Evolutionary conservation across 2,113 vertebrate genomes (phyloP).

Genomic region (Megaleporinus macrocephalus): DNA sequence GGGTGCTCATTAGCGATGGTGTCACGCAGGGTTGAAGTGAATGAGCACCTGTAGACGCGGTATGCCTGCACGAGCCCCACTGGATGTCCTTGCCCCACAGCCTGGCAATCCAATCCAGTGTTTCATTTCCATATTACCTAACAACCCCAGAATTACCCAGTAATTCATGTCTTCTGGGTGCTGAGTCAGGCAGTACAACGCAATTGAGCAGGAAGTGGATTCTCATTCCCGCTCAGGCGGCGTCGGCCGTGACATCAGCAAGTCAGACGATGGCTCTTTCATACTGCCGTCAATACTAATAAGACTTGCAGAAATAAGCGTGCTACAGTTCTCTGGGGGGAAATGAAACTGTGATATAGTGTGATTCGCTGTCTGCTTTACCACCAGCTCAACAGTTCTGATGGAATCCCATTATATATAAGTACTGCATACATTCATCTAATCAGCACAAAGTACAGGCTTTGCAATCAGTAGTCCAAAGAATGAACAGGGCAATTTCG

Average conservation of each 20-base stretch:
- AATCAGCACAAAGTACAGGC: not conserved
- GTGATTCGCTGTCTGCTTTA: not conserved
- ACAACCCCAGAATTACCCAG: not conserved
- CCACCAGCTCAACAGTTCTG: not conserved
- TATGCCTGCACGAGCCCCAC: not conserved
- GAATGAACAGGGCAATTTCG: too few relatives aligned
- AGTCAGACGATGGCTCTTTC: not conserved
- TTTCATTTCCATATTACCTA: not conserved
- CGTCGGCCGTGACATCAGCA: not conserved
- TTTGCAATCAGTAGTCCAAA: too few relatives aligned
- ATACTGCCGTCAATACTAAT: not conserved
- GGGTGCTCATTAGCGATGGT: slow-evolving; percentile 6
- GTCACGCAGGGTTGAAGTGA: not conserved
- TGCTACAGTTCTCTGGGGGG: not conserved
- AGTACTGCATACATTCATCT: not conserved
- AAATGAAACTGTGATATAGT: slow-evolving; percentile 10
- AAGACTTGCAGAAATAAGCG: not conserved
- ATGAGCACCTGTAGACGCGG: not conserved
- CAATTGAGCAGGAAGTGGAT: not conserved
- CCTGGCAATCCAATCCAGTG: not conserved
- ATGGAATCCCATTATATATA: not conserved
- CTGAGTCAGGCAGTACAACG: not conserved
- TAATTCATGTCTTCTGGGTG: not conserved
- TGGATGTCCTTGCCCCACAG: not conserved
- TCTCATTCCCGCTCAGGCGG: not conserved